These are phyloP conservation scores for Monopterus albus DNA, from an alignment of 2,113 vertebrate species.

Conservation along the genomic window DNA sequence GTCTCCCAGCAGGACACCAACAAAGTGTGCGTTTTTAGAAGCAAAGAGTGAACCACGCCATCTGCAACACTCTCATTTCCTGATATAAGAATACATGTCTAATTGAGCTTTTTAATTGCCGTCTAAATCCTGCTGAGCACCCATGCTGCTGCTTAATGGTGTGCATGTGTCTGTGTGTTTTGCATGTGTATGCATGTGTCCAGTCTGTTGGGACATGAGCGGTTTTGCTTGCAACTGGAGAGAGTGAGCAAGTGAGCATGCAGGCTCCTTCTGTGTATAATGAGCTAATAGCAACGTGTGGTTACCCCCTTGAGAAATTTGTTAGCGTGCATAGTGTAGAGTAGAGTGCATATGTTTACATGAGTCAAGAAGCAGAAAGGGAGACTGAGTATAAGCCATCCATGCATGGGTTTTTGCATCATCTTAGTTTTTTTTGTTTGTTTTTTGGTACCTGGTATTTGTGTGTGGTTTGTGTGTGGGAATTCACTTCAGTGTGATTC, in stretches of 20 bases:
- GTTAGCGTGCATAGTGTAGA: conserved; percentile 31
- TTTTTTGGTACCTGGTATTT: no score
- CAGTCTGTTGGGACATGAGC: conserved; percentile 44
- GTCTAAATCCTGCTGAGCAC: conserved; percentile 74
- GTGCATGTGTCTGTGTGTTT: conserved; percentile 27
- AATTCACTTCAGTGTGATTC: conserved; percentile 25
- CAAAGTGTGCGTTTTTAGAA: conserved; percentile 64
- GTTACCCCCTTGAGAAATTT: conserved; percentile 57
- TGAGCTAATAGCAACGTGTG: conserved; percentile 52
- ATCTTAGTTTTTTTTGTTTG: neutral
- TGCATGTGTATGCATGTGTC: conserved; percentile 27
- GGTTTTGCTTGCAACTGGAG: conserved; percentile 34
- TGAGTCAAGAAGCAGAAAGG: conserved; percentile 19
- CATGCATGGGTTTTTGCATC: conserved; percentile 1
- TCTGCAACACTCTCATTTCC: conserved; percentile 62
- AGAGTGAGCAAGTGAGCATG: conserved; percentile 32
- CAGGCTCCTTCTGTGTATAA: conserved; percentile 43
- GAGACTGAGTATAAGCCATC: conserved; percentile 6
- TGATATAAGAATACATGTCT: conserved; percentile 70
- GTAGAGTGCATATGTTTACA: conserved; percentile 2
- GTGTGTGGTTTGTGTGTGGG: neutral
- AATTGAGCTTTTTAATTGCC: conserved; percentile 79
- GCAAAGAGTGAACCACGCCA: conserved; percentile 52
- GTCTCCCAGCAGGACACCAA: conserved; percentile 50
- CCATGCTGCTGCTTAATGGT: conserved; percentile 70